These are phyloP conservation scores for Callopanchax toddi DNA, from an alignment of 2,113 vertebrate genomes.

Conservation along the genomic window DNA sequence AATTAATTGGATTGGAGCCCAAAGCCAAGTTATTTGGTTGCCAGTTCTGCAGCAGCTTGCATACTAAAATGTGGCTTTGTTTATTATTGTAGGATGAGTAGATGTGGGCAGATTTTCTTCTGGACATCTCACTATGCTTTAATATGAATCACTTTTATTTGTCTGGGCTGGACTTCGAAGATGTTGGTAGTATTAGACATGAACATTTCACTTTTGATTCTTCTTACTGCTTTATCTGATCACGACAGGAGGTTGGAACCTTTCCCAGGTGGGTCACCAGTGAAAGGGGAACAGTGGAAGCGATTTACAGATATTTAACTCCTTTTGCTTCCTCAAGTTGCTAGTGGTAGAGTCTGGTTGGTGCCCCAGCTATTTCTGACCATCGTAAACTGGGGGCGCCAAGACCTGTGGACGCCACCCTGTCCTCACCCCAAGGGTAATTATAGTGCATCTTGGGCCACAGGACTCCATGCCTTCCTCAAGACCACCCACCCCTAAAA, in stretches of 20 bases:
- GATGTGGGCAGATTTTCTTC: constrained; percentile 13
- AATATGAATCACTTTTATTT: neutral
- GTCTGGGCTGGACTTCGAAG: no score
- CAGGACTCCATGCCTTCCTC: constrained; percentile 35
- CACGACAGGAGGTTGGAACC: neutral
- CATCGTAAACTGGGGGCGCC: constrained; percentile 74
- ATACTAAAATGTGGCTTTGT: constrained; percentile 28
- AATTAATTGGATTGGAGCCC: constrained; percentile 64
- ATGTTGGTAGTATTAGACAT: no score
- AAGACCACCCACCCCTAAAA: constrained; percentile 53
- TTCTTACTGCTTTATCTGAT: neutral
- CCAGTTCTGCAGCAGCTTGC: constrained; percentile 41
- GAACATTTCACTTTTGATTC: no score
- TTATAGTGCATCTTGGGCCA: constrained; percentile 73
- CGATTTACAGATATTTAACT: constrained; percentile 47
- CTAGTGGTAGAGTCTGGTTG: constrained; percentile 37
- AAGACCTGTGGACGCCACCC: constrained; percentile 78
- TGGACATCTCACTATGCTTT: constrained; percentile 1
- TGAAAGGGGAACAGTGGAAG: constrained; percentile 15
- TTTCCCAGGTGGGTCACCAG: neutral
- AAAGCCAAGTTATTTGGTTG: constrained; percentile 29
- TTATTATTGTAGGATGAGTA: constrained; percentile 23
- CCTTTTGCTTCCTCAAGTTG: constrained; percentile 46
- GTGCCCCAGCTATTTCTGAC: constrained; percentile 76
- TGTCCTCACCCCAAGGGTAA: constrained; percentile 77